phyloP scores from a whole-genome alignment of 2,113 vertebrate species.

The Pelusios castaneus region DNA sequence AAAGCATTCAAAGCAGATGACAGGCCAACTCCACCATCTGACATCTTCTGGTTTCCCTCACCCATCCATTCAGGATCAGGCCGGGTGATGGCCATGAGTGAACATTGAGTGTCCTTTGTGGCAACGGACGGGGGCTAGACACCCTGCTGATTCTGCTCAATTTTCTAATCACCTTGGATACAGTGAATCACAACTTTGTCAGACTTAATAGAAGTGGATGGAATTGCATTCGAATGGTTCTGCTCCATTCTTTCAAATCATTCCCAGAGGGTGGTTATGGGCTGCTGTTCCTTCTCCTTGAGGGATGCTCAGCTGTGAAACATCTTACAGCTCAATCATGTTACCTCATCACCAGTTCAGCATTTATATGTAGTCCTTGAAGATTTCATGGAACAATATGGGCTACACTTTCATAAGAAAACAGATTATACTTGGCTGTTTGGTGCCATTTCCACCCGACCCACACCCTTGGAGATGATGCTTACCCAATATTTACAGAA shows the following conservation, averaged over 20 bases:
- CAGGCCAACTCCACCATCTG: background rate
- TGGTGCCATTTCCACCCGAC: conserved; percentile 49
- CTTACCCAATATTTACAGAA: conserved; percentile 34
- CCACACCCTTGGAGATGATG: conserved; percentile 12
- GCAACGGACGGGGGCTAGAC: background rate
- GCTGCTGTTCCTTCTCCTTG: conserved; percentile 34
- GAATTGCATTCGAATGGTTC: conserved; percentile 33
- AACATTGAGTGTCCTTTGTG: conserved; percentile 10
- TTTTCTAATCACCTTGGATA: conserved; percentile 47
- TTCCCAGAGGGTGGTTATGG: conserved; percentile 19
- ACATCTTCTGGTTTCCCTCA: background rate
- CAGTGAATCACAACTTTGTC: conserved; percentile 2
- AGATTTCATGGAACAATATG: conserved; percentile 50
- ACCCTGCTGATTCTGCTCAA: conserved; percentile 52
- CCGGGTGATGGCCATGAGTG: conserved; percentile 49
- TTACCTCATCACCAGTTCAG: conserved; percentile 62
- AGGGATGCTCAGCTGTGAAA: conserved; percentile 42
- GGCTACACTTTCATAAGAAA: background rate
- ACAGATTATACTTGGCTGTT: conserved; percentile 20
- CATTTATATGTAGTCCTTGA: conserved; percentile 45
- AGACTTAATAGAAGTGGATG: conserved; percentile 4
- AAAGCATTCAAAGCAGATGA: conserved; percentile 22
- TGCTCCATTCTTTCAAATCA: conserved; percentile 20
- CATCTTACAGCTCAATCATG: conserved; percentile 29
- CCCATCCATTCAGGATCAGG: conserved; percentile 33